Base-by-base conservation (phyloP, 92 coral and sea anemone genomes). In the Epizoanthus stellaris region DNA sequence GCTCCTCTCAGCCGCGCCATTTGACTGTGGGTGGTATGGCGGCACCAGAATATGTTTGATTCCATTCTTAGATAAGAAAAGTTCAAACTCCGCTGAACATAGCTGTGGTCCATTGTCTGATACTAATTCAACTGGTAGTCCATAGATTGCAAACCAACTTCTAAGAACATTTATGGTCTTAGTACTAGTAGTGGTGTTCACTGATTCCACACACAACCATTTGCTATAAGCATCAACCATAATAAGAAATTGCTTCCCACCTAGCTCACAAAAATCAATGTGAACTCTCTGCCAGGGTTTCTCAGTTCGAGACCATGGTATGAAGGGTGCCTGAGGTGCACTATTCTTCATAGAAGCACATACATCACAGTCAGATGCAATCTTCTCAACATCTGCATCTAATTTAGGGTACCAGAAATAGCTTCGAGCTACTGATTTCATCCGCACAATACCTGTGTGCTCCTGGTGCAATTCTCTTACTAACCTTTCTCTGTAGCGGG, bases 371-470 rank as follows among this genome's bases (percentile, higher is more conserved):
- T 59, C 42, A 6, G 52, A 61, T 71, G 67, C 91, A 67, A 65
- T 75, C 30, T 62, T 23, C 63, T 88, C 79, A 20, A 88, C 74
- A 42, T 88, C 71, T 75, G 82, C 67, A 67, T 81, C 91, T 64
- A 87, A 53, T 6, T 66, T 74, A 42, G 88, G 91, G 76, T 86
- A 80, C 87, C 87, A 84, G 34, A 91, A 49, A 82, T 88, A 84
- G 52, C 91, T 87, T 73, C 89, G 72, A 53, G 86, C 88, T 39
- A 90, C 73, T 30, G 89, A 76, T 69, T 91, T 91, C 94, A 87
- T 91, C 10, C 81, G 53, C 34, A 70, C 82, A 74, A 87, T 80
- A 39, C 87, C 85, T 16, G 94, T 85, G 65, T 87, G 91, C 13
- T 84, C 72, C 62, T 87, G 87, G 76, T 91, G 91, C 61, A 91